Evolutionary conservation across 2,797 vertebrate species (phyloP).

Genomic region (Carcharodon carcharias): DNA sequence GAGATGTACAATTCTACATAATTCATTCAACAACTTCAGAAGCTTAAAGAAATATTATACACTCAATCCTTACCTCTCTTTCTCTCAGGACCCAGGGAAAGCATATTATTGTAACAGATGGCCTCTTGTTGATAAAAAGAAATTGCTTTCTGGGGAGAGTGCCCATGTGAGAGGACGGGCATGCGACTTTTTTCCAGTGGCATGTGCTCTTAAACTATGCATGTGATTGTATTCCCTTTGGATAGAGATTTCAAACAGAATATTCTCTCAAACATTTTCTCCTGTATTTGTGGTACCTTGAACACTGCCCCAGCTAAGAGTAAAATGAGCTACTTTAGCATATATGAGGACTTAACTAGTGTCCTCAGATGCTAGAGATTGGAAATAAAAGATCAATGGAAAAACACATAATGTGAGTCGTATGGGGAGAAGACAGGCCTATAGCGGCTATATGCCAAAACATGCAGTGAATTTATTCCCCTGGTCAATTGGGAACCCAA

Average conservation of each 20-base stretch:
- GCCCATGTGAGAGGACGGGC: conserved; percentile 52
- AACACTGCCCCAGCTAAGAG: background rate
- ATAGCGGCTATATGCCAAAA: background rate
- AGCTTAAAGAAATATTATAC: conserved; percentile 50
- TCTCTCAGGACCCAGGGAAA: background rate
- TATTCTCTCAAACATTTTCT: background rate
- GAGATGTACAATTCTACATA: conserved; percentile 43
- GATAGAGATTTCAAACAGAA: background rate
- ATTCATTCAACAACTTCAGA: conserved; percentile 62
- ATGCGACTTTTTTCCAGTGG: background rate
- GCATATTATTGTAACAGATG: conserved; percentile 55
- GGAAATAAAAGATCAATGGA: background rate
- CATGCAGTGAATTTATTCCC: background rate
- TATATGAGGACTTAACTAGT: background rate
- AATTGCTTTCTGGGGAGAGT: conserved; percentile 62
- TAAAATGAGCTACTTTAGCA: background rate
- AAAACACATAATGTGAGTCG: background rate
- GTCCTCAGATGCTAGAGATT: background rate
- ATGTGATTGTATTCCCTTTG: background rate
- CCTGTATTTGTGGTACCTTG: background rate
- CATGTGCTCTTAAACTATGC: background rate
- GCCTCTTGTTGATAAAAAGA: conserved; percentile 65
- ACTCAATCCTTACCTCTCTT: background rate
- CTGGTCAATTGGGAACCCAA: background rate
- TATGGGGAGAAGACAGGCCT: background rate